phyloP scores from a whole-genome alignment of 2,113 vertebrate genomes.

The Lasiurus borealis region DNA sequence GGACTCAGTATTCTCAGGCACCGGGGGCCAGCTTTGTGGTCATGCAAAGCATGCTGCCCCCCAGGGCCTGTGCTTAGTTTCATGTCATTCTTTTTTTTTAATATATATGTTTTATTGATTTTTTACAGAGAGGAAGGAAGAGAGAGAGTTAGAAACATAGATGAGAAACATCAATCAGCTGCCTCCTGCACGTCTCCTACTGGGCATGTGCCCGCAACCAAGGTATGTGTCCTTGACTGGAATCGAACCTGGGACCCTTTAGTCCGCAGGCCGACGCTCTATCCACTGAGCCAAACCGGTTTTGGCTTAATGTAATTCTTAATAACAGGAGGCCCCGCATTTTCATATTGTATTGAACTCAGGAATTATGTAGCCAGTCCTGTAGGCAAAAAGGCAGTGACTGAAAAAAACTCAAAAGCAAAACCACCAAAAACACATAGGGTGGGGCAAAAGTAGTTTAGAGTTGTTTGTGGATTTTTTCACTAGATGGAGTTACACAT shows the following conservation, averaged over 20 bases:
- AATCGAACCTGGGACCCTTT: no score
- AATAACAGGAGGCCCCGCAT: background rate
- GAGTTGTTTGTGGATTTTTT: background rate
- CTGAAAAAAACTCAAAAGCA: background rate
- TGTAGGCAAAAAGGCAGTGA: background rate
- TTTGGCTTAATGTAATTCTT: background rate
- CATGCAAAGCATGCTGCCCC: background rate
- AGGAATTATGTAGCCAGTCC: background rate
- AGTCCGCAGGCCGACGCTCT: no score
- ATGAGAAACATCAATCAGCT: no score
- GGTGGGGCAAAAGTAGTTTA: background rate
- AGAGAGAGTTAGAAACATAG: no score
- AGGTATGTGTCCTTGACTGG: no score
- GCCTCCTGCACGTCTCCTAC: no score
- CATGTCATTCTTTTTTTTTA: no score
- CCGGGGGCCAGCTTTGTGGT: background rate
- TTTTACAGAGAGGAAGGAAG: no score
- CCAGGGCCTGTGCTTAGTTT: background rate
- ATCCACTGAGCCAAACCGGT: no score
- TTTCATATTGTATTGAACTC: background rate
- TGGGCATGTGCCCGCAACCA: no score
- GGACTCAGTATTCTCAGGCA: background rate
- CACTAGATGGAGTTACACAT: no score
- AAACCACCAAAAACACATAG: background rate
- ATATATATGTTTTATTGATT: no score